phyloP scores from a whole-genome alignment of 2,888 invertebrate species.

The Volucella bombylans region DNA sequence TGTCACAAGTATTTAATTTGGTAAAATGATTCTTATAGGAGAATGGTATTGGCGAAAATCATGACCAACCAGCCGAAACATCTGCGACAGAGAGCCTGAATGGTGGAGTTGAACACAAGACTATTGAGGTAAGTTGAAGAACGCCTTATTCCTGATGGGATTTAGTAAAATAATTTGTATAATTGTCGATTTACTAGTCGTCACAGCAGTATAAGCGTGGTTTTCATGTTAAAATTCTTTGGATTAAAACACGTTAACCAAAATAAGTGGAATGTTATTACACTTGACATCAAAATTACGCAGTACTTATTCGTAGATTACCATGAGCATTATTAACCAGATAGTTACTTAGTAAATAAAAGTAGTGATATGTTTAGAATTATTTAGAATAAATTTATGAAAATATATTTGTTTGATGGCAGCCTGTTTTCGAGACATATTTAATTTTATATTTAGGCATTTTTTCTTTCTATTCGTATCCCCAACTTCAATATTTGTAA shows the following conservation, averaged over 20 bases:
- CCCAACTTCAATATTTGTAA: too few species aligned
- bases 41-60: conserved; percentile 75
- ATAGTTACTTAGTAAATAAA: too few species aligned
- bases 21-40: conserved; percentile 68
- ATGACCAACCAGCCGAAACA: conserved; percentile 74
- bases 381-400: too few species aligned
- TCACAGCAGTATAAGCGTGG: conserved; percentile 44
- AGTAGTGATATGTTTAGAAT: too few species aligned
- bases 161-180: neutral
- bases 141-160: neutral
- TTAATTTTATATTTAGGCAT: too few species aligned
- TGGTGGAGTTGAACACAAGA: conserved; percentile 75
- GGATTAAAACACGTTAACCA: conserved; percentile 39
- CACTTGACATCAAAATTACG: neutral
- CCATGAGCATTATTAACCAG: too few species aligned
- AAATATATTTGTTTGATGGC: too few species aligned
- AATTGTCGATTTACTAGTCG: conserved; percentile 38
- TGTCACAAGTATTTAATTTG: conserved; percentile 15
- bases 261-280: neutral
- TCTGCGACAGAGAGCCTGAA: conserved; percentile 76
- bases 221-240: conserved; percentile 57
- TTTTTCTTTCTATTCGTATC: too few species aligned
- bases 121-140: conserved; percentile 71
- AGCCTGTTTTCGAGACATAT: too few species aligned
- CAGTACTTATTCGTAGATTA: neutral